Evolutionary conservation across 1,140 invertebrate species (phyloP).

Genomic region (Sycobia sp.): DNA sequence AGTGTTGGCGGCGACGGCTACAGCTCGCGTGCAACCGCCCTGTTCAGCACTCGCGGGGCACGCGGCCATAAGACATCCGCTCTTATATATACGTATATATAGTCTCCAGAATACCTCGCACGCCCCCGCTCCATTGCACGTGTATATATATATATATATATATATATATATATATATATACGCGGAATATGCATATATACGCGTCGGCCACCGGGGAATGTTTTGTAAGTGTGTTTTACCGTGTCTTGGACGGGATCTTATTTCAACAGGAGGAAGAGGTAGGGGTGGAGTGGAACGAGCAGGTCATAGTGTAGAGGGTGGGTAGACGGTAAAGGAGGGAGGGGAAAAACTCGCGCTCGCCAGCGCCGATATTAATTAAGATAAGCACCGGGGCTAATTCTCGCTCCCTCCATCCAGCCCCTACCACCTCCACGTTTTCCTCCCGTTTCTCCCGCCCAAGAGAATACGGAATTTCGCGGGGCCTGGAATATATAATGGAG

Average conservation of each 20-base stretch:
- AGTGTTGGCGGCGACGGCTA: too few species aligned
- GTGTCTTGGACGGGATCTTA: constrained; percentile 17
- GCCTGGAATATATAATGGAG: too few species aligned
- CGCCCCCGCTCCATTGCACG: neutral
- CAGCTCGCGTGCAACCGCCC: too few species aligned
- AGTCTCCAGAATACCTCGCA: too few species aligned
- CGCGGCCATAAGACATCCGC: too few species aligned
- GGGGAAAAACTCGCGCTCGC: neutral
- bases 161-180: too few species aligned
- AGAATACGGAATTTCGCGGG: constrained; percentile 9
- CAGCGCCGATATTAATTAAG: constrained; percentile 31
- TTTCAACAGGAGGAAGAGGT: constrained; percentile 8
- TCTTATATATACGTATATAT: too few species aligned
- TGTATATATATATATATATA: too few species aligned
- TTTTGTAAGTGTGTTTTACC: constrained; percentile 28
- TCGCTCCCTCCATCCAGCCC: too few species aligned
- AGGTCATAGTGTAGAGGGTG: neutral
- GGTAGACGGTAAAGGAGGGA: neutral
- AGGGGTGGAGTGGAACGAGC: neutral
- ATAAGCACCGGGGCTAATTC: constrained; percentile 25
- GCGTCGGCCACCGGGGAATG: constrained; percentile 13
- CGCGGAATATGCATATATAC: neutral
- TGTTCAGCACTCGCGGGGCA: too few species aligned
- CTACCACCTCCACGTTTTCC: too few species aligned
- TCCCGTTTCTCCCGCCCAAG: constrained; percentile 25